Percentiles rank a stretch among this genome's conserved stretches.
Conservation (phyloP, 2,888 invertebrate species). For the Hedychridium roseum region DNA sequence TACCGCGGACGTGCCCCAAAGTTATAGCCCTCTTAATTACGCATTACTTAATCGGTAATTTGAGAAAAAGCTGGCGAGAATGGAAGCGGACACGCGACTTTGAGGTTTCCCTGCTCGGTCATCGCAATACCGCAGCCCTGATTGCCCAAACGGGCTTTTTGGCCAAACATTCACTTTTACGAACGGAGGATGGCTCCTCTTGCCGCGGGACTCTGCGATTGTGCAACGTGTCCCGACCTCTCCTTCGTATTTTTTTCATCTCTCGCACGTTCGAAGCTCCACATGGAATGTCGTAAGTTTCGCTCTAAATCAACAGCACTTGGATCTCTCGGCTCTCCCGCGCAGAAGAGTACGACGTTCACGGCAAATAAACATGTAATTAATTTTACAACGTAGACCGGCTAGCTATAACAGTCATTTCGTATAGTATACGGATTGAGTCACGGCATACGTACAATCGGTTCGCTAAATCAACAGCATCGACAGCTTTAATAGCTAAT, state of each 20-base stretch:
- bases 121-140: constrained; percentile 14
- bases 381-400: too few species aligned
- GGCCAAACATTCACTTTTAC: constrained; percentile 45
- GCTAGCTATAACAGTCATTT: too few species aligned
- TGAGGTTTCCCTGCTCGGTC: constrained; percentile 2
- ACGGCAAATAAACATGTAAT: too few species aligned
- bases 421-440: too few species aligned
- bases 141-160: constrained; percentile 35
- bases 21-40: constrained; percentile 39
- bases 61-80: constrained; percentile 18
- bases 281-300: constrained; percentile 33
- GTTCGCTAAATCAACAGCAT: too few species aligned
- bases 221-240: constrained; percentile 13
- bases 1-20: constrained; percentile 32
- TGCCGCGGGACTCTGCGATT: constrained; percentile 17
- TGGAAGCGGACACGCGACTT: constrained; percentile 18
- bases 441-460: too few species aligned
- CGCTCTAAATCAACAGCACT: constrained; percentile 37
- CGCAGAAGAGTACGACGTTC: too few species aligned
- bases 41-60: constrained; percentile 37
- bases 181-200: constrained; percentile 25
- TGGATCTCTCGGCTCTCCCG: too few species aligned
- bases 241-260: constrained; percentile 12
- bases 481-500: too few species aligned
- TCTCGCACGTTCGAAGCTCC: background rate